Percentiles rank a stretch among this genome's conserved stretches.
Conservation (phyloP, 1,140 invertebrate species). For the Lepidurus apus region DNA sequence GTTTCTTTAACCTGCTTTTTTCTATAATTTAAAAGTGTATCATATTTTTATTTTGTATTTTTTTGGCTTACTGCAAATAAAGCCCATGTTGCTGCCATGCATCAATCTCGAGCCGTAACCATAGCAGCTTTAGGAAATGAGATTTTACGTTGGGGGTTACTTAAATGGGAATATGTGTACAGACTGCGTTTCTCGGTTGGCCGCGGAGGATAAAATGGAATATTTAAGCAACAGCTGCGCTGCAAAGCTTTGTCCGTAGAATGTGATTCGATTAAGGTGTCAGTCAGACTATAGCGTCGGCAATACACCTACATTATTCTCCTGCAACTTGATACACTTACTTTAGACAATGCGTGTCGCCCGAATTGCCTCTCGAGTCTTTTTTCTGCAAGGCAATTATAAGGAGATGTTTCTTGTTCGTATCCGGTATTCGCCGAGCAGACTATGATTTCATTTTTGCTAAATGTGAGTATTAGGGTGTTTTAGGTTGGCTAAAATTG, state of each 20-base stretch:
- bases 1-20: background rate
- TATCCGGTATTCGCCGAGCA: no score
- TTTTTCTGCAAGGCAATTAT: background rate
- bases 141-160: background rate
- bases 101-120: background rate
- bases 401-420: no score
- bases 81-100: background rate
- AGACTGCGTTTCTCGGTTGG: background rate
- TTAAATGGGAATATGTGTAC: background rate
- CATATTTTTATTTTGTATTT: no score
- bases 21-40: background rate
- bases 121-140: constrained; percentile 3
- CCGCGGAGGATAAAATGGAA: background rate
- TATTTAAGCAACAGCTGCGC: constrained; percentile 17
- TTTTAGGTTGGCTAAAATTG: no score
- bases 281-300: background rate
- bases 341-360: background rate
- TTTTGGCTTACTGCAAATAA: no score
- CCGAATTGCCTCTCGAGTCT: background rate
- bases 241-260: background rate
- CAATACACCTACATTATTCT: background rate
- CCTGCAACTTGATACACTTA: background rate
- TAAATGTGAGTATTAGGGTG: no score
- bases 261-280: constrained; percentile 16
- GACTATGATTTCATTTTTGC: no score